These are phyloP conservation scores for Pelmatolapia mariae DNA, from an alignment of 2,113 vertebrate species.

Conservation along the genomic window DNA sequence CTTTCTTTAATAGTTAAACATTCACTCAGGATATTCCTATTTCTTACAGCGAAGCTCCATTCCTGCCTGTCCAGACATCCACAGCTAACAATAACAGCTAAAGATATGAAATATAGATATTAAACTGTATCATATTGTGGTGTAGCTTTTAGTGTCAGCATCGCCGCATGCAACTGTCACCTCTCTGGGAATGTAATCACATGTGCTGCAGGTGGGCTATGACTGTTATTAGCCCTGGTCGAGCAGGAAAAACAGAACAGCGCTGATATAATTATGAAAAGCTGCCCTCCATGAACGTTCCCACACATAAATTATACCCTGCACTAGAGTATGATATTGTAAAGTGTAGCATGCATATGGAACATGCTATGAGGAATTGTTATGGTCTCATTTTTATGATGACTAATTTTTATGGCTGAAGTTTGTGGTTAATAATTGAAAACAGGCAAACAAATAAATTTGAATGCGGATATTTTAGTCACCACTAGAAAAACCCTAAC, in stretches of 20 bases:
- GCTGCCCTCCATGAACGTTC: background rate
- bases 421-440: background rate
- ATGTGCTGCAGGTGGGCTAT: background rate
- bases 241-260: background rate
- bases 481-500: background rate
- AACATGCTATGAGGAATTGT: background rate
- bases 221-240: background rate
- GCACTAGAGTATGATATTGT: background rate
- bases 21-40: background rate
- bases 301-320: too few species aligned
- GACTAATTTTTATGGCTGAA: background rate
- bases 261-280: background rate
- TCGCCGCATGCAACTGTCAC: background rate
- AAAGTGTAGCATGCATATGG: background rate
- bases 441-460: background rate
- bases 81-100: background rate
- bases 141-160: background rate
- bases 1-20: background rate
- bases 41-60: background rate
- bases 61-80: background rate
- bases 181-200: background rate
- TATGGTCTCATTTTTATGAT: background rate
- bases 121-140: background rate
- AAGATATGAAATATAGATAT: background rate
- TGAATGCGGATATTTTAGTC: background rate